Base-by-base conservation (phyloP, 1,140 invertebrate species). In the Meloidogyne chitwoodi region DNA sequence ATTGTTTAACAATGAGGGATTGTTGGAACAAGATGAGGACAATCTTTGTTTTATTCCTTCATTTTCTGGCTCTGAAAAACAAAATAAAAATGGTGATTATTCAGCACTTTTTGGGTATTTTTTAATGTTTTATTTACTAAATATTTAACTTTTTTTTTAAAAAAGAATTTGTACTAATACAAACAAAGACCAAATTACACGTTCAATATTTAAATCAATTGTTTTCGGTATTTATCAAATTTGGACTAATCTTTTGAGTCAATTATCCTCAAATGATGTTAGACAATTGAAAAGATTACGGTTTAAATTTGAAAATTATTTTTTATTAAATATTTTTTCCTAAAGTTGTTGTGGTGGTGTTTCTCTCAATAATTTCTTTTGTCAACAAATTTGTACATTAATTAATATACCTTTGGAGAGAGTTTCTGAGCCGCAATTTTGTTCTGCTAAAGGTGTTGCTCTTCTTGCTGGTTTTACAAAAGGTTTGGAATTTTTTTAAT, bases 291-390 rank as follows among this genome's bases (percentile, higher is more conserved):
- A 56, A 27, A 38, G 38, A 75, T 8, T 31, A 68, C 24, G 75
- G 27, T 38, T 61, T 41, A 11, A 6, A 56, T 56, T n/a, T 24
- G 1, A 16, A 16, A 77, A 4, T 61, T 38, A 61, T 31, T 0
- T 41, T 77, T 75, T n/a, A 19, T 73, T 88, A 38, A 38, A 8
- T 38, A 38, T 74, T 31, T 63, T 63, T n/a, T 3, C 24, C 27
- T 90, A 26, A 85, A 95, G 94, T 81, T 90, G 93, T 61, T 93
- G 95, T 88, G 95, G 94, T 22, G 95, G 95, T 31, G 94, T 98
- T 22, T 92, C 93, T 0, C 91, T 91, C 74, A 96, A 95, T 88
- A 91, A 95, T 87, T 96, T 96, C 85, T 89, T 96, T 1, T 91
- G 93, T 80, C 94, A 96, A 88, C 88, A 94, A 31, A 90, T 96